Base-by-base conservation (phyloP, 2,888 invertebrate species). In the Polydrusus cervinus region DNA sequence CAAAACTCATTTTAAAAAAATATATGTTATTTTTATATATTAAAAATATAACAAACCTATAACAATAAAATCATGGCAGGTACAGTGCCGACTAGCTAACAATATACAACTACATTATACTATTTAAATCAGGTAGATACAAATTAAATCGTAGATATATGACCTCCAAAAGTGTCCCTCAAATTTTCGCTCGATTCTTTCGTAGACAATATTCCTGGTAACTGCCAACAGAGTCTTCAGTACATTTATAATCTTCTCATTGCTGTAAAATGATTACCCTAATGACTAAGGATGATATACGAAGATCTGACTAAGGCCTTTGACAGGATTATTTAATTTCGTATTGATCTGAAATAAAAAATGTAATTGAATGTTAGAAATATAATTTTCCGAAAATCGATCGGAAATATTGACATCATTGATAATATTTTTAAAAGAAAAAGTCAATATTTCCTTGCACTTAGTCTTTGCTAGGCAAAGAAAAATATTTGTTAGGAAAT, bases 301-400 rank as follows among this genome's bases (percentile, higher is more conserved):
- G 43, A 43, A 64, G 60, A 71, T 71, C 53, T 71, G 51, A 71
- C 51, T 45, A 7, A 49, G 69, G 49, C 43, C 51, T 61, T 70
- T 34, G 16, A 53, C 66, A 34, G 34, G 34, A 49, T 51, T 34
- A 40, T 40, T n/a, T 5, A 14, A 20, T 9, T 9, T 38, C 3
- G 45, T 6, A n/a, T 53, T 1, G 38, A 60, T 2, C 57, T 60
- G 16, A 25, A 40, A 70, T 18, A 51, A 62, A 40, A 18, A 49
- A 6, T 40, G 7, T 6, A 25, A 40, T 40, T 40, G 7, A 11
- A 11, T 6, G 1, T 40, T 3, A 40, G 11, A 11, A 1, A 40
- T 40, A 11, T 11, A 11, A 40, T 9, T 40, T 40, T 25, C 25
- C 25, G 25, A 25, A 25, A 25, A n/a, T n/a, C n/a, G n/a, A n/a